Evolutionary conservation across 2,888 invertebrate genomes (phyloP), one percentile per base, ranked within the genome.

Genomic region (Acanthopleura granulata): DNA sequence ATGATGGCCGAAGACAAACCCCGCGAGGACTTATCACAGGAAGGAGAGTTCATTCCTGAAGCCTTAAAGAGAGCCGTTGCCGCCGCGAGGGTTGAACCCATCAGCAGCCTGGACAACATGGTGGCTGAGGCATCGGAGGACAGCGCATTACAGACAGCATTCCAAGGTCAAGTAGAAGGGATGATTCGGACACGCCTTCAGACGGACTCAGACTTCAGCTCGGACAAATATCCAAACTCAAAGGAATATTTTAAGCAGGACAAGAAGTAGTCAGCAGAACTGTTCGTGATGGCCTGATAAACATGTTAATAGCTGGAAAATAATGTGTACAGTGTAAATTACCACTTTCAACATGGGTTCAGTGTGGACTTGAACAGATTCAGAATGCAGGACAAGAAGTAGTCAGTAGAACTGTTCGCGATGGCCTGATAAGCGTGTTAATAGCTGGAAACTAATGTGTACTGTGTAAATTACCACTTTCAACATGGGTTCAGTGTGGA

Each of bases 111-210:
- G 74, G 93, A 92, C 25, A 90, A 90, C 61, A 90, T 93, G 49
- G 90, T 91, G 0, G 90, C 91, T 76, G 92, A 92, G 27, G 92
- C 92, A 0, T 90, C 92, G 0, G 89, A 90, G 40, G 92, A 92
- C 79, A 77, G 90, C 1, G 90, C 91, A 62, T 90, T 93, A 27
- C 92, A 93, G 78, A 83, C 90, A 15, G 92, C 93, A 0, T 93
- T 92, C 83, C 91, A 92, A 76, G 91, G 91, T 77, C 91, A 93
- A 80, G 88, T 93, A 30, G 89, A 91, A 49, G 86, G 90, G 16
- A 90, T 91, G 22, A 91, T 93, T 16, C 90, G 91, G 72, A 88
- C 91, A 15, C 90, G 91, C 75, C 86, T 93, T 25, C 87, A 91
- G 57, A 89, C 90, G 69, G 93, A 93, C 84, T 78, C 83, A 18